Conservation (phyloP, 2,113 vertebrate genomes). For the Pelmatolapia mariae region DNA sequence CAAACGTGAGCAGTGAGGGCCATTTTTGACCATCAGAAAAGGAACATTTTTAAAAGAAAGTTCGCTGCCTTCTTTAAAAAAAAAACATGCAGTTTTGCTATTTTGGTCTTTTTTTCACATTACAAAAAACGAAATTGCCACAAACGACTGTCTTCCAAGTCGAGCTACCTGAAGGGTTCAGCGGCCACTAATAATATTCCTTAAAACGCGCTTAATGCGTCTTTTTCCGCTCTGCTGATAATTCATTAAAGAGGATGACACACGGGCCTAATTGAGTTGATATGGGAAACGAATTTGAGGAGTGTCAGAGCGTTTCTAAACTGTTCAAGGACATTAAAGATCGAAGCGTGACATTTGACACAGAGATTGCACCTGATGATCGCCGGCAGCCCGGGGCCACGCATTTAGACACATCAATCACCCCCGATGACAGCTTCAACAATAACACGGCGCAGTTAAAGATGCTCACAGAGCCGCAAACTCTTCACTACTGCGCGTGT, state of each 20-base stretch:
- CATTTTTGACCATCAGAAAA: not conserved
- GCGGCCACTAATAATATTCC: not conserved
- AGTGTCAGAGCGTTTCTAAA: slow-evolving; percentile 88
- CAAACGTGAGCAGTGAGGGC: not conserved
- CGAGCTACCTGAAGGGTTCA: slow-evolving; percentile 15
- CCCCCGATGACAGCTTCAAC: slow-evolving; percentile 57
- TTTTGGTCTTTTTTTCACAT: not conserved
- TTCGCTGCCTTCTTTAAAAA: not conserved
- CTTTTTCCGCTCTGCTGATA: slow-evolving; percentile 71
- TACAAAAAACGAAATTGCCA: not conserved
- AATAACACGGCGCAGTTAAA: slow-evolving; percentile 43
- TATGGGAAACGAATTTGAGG: slow-evolving; percentile 90
- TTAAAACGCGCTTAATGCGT: slow-evolving; percentile 50
- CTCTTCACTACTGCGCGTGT: not conserved
- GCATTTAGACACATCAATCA: slow-evolving; percentile 76
- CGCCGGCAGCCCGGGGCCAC: slow-evolving; percentile 47
- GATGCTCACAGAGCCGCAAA: not conserved
- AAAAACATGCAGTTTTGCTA: not conserved
- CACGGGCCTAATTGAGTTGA: slow-evolving; percentile 77
- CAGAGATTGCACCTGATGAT: slow-evolving; percentile 75
- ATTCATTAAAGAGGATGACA: slow-evolving; percentile 61
- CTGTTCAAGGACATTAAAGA: slow-evolving; percentile 88
- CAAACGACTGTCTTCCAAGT: not conserved
- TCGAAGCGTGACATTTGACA: slow-evolving; percentile 82
- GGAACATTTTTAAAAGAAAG: not conserved